phyloP scores from a whole-genome alignment of 1,140 invertebrate genomes.

The Apis cerana region DNA sequence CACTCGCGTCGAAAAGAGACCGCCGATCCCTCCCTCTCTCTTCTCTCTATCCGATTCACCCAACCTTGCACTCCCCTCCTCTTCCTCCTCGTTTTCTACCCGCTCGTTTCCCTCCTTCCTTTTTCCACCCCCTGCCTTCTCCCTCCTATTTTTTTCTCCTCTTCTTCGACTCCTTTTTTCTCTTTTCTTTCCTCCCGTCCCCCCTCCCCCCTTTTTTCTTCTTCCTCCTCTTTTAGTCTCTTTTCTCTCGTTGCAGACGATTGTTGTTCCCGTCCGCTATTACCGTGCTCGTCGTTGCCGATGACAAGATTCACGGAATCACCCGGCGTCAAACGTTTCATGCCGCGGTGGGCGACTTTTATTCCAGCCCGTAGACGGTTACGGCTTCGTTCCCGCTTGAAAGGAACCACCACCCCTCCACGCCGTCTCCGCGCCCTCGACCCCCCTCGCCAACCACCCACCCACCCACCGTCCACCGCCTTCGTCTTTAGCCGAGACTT shows the following conservation, averaged over 20 bases:
- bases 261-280: constrained; percentile 29
- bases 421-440: neutral
- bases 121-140: too few relatives aligned
- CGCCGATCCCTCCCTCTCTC: neutral
- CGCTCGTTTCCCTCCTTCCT: neutral
- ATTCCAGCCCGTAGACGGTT: constrained; percentile 6
- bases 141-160: neutral
- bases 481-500: neutral
- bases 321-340: constrained; percentile 24
- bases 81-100: neutral
- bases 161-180: neutral
- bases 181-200: neutral
- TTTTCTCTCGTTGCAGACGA: neutral
- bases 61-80: too few relatives aligned
- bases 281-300: constrained; percentile 29
- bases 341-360: constrained; percentile 16
- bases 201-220: too few relatives aligned
- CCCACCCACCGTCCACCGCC: neutral
- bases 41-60: neutral
- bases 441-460: neutral
- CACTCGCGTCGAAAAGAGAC: constrained; percentile 53
- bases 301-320: constrained; percentile 39
- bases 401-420: neutral
- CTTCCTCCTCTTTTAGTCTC: neutral
- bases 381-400: neutral